These are phyloP conservation scores for Antechinus stuartii DNA, from an alignment of 2,113 vertebrate genomes.

Conservation along the genomic window DNA sequence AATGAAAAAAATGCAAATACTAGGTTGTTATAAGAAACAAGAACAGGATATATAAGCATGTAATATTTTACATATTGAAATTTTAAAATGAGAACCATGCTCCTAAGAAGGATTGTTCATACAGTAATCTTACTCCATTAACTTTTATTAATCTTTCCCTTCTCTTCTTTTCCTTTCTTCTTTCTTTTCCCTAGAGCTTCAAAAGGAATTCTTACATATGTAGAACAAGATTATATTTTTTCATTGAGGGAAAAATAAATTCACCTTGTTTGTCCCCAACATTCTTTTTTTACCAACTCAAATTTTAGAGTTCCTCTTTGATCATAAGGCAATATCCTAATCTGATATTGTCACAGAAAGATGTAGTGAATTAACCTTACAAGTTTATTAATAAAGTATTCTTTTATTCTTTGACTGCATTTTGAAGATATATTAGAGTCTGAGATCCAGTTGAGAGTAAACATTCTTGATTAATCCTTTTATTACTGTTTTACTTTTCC, in stretches of 20 bases:
- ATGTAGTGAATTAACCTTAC: background rate
- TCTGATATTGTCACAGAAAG: background rate
- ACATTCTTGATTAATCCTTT: slow-evolving; percentile 23
- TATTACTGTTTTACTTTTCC: slow-evolving; percentile 48
- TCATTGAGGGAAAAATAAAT: slow-evolving; percentile 38
- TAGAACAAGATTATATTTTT: slow-evolving; percentile 7
- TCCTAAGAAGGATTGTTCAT: background rate
- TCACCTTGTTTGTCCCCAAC: background rate
- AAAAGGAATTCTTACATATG: slow-evolving; percentile 9
- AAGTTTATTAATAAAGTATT: background rate
- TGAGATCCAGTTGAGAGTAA: slow-evolving; percentile 26
- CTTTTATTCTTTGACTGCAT: background rate
- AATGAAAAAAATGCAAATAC: background rate
- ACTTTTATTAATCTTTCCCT: slow-evolving; percentile 29
- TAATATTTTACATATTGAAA: background rate
- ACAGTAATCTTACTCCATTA: background rate
- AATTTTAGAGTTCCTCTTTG: background rate
- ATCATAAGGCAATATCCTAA: background rate
- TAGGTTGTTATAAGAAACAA: background rate
- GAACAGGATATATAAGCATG: background rate
- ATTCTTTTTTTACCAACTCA: background rate
- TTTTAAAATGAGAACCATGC: background rate
- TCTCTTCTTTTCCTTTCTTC: background rate
- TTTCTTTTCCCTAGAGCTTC: background rate
- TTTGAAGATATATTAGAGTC: slow-evolving; percentile 6